phyloP scores from a whole-genome alignment of 2,113 vertebrate species.

The Chaetorhynchus papuensis region DNA sequence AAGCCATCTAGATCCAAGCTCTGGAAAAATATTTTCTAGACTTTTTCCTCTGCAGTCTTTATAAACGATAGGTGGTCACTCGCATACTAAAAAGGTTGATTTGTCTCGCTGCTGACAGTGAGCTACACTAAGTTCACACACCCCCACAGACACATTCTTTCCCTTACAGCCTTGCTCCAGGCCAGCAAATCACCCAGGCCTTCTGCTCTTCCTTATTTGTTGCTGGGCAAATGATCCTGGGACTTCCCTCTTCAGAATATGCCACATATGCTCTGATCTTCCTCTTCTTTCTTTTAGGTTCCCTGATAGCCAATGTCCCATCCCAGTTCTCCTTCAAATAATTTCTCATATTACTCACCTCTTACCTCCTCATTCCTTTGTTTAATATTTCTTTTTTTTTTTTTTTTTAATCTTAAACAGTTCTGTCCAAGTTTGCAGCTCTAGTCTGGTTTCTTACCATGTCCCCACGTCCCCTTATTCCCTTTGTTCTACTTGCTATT shows the following conservation, averaged over 20 bases:
- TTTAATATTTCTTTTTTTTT: neutral
- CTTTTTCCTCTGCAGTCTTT: neutral
- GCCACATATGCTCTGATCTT: neutral
- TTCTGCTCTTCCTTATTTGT: neutral
- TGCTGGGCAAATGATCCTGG: neutral
- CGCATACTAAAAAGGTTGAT: neutral
- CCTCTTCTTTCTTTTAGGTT: neutral
- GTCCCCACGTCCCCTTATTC: conserved; percentile 3
- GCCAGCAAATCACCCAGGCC: neutral
- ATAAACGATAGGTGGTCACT: neutral
- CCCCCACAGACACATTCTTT: neutral
- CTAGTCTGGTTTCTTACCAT: neutral
- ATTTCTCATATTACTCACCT: neutral
- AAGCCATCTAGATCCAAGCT: neutral
- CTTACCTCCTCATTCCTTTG: neutral
- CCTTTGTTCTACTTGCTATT: conserved; percentile 55
- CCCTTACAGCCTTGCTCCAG: neutral
- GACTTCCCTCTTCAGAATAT: neutral
- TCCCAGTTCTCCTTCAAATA: neutral
- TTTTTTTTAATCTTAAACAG: neutral
- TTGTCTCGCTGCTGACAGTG: neutral
- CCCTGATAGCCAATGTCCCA: neutral
- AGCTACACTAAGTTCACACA: neutral
- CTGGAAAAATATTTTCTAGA: neutral
- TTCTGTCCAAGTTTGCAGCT: neutral